phyloP scores from a whole-genome alignment of 2,113 vertebrate species.

The Esox niger region DNA sequence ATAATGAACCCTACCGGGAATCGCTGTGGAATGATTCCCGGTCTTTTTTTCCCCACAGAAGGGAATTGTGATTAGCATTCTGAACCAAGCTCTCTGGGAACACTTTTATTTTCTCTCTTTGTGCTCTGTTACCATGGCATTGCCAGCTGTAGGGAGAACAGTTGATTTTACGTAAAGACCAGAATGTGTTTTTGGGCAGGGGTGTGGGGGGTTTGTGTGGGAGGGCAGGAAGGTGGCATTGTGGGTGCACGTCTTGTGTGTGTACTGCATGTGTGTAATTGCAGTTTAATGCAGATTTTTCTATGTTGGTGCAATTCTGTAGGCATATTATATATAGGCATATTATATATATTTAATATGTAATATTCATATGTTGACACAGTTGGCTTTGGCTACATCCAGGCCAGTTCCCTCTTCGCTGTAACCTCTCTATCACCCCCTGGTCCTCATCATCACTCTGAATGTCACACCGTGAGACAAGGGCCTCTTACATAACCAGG shows the following conservation, averaged over 20 bases:
- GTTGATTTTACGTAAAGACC: constrained; percentile 10
- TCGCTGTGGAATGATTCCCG: constrained; percentile 20
- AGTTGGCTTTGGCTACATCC: background rate
- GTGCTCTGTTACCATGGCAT: constrained; percentile 46
- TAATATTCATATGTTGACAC: background rate
- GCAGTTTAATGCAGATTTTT: background rate
- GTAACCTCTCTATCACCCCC: background rate
- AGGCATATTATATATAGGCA: too few relatives aligned
- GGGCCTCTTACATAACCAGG: constrained; percentile 2
- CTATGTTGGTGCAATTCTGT: background rate
- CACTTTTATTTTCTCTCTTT: constrained; percentile 35
- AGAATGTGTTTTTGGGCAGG: constrained; percentile 16
- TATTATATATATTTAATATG: too few relatives aligned
- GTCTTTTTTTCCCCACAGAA: constrained; percentile 44
- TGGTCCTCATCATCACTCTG: background rate
- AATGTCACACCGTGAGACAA: background rate
- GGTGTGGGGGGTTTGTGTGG: background rate
- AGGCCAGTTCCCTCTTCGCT: background rate
- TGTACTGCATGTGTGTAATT: background rate
- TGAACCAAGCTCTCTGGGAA: constrained; percentile 27
- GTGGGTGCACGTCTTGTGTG: background rate
- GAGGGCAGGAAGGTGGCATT: background rate
- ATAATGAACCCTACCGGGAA: constrained; percentile 39
- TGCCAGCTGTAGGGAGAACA: constrained; percentile 18
- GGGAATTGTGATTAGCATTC: constrained; percentile 44